These are phyloP conservation scores for Thunnus maccoyii DNA, from an alignment of 2,113 vertebrate genomes.

Conservation along the genomic window DNA sequence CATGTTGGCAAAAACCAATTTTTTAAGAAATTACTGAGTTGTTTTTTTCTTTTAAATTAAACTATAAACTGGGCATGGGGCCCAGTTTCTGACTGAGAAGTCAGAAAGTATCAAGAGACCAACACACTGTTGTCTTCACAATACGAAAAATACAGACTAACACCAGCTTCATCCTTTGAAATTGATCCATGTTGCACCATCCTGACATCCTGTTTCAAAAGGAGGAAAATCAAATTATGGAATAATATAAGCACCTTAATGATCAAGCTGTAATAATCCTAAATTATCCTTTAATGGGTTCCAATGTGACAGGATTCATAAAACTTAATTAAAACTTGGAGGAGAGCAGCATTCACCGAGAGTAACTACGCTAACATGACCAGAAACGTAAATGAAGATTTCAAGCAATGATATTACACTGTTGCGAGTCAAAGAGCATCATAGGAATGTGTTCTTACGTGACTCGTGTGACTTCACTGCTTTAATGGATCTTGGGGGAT, in stretches of 20 bases:
- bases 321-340: too few species aligned
- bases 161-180: too few species aligned
- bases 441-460: conserved; percentile 59
- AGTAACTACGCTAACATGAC: background rate
- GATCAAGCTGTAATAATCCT: background rate
- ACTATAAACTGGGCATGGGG: too few species aligned
- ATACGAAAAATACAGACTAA: too few species aligned
- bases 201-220: background rate
- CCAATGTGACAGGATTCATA: too few species aligned
- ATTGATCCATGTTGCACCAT: background rate
- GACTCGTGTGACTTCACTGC: conserved; percentile 62
- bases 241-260: background rate
- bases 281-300: background rate
- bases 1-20: too few species aligned
- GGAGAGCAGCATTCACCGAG: background rate
- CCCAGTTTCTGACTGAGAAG: too few species aligned
- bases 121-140: background rate
- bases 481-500: conserved; percentile 71
- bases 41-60: too few species aligned
- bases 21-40: too few species aligned
- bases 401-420: background rate
- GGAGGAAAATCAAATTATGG: background rate
- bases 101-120: too few species aligned
- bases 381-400: conserved; percentile 7
- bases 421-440: conserved; percentile 34